Evolutionary conservation across 2,113 vertebrate species (phyloP), one percentile per base, ranked within the genome.

Genomic region (Felis catus): DNA sequence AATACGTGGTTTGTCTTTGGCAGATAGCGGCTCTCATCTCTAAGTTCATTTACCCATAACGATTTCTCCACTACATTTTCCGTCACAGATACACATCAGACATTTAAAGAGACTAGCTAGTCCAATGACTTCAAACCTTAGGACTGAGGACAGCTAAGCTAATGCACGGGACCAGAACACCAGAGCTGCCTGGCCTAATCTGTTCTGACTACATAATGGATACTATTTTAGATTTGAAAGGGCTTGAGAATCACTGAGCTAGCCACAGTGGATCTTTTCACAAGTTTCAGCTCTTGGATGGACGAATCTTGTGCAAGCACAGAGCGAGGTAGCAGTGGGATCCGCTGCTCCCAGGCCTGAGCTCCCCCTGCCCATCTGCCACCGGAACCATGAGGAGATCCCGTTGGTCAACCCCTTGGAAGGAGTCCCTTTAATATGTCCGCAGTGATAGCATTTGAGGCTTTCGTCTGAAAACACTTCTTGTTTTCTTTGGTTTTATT

Each of bases 331-430:
- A 39, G 48, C 16, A 4, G 25, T 4, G 23, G 41, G 21, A 8
- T 31, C 25, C 4, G 0, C 0, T 5, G 7, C 33, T 41, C 58
- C 55, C 51, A 5, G 79, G 51, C 53, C 3, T 5, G 23, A 58
- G 48, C 31, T 33, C 25, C 9, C 19, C 25, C 10, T 27, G 19
- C 2, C 3, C 1, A 8, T 9, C 3, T 8, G 13, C n/a, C 14
- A 1, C 23, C 16, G 16, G 36, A 58, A 45, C 19, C 36, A 7
- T 31, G 27, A 55, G 41, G 33, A 36, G n/a, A 21, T 1, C 15
- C 41, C 12, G 3, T 1, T 8, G 73, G 31, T 23, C 19, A 41
- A 13, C 23, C 15, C 33, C 70, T 39, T 7, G 27, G 68, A 33
- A 25, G 61, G 16, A 4, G 15, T 5, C 6, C 4, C 7, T 39